These are phyloP conservation scores for Machimus atricapillus DNA, from an alignment of 2,888 invertebrate species.

Conservation along the genomic window DNA sequence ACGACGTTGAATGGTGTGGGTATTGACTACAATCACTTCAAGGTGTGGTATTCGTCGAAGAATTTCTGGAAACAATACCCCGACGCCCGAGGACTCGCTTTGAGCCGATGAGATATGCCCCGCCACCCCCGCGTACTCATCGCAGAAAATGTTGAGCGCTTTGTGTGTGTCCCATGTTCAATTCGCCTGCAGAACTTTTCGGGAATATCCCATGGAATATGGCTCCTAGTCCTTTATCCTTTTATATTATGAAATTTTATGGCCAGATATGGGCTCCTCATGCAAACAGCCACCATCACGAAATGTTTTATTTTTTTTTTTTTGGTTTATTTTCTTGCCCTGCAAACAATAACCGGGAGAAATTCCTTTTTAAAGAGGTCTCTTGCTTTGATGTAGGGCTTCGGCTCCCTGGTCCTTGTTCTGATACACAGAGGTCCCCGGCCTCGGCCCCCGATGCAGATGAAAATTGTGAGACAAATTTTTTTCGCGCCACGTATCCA, in stretches of 20 bases:
- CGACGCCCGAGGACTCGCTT: conserved; percentile 15
- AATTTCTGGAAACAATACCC: conserved; percentile 30
- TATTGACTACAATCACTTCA: conserved; percentile 27
- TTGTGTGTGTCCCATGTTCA: not conserved
- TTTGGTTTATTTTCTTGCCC: not conserved
- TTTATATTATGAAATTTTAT: conserved; percentile 37
- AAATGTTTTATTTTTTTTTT: not conserved
- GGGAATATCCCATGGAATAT: conserved; percentile 20
- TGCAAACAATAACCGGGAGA: not conserved
- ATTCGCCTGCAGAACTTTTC: conserved; percentile 14
- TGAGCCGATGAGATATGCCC: conserved; percentile 10
- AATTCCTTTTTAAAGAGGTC: conserved; percentile 13
- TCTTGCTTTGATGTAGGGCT: not conserved
- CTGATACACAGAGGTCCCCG: not conserved
- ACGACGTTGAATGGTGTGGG: not conserved
- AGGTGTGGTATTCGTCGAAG: conserved; percentile 37
- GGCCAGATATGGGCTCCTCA: conserved; percentile 15
- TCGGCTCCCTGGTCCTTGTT: not conserved
- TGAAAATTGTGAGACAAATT: conserved; percentile 16
- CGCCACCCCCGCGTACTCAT: not conserved
- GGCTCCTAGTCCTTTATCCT: conserved; percentile 19
- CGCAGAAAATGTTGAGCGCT: not conserved
- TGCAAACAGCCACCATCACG: not conserved
- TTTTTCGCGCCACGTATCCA: not conserved
- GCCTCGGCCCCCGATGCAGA: not conserved